These are phyloP conservation scores for Cheilosia soror DNA, from an alignment of 2,888 invertebrate species.

Conservation along the genomic window DNA sequence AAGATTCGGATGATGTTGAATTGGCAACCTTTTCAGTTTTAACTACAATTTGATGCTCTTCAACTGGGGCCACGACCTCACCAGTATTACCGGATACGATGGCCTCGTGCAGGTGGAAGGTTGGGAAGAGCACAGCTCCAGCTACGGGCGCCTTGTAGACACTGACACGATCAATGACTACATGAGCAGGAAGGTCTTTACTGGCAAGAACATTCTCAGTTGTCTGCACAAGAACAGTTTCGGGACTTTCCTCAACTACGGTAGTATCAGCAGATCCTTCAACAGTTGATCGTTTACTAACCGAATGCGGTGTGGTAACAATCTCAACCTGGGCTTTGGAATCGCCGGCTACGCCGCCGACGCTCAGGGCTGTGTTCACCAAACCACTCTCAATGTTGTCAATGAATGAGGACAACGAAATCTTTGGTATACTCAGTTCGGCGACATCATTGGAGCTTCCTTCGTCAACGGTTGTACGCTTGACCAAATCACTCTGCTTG, in stretches of 20 bases:
- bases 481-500: conserved; percentile 41
- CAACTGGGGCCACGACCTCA: conserved; percentile 8
- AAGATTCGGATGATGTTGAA: conserved; percentile 19
- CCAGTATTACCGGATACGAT: conserved; percentile 17
- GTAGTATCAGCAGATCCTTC: background rate
- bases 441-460: conserved; percentile 68
- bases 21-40: background rate
- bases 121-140: conserved; percentile 48
- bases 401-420: conserved; percentile 80
- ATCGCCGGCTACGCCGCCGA: conserved; percentile 77
- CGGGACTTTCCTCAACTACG: conserved; percentile 13
- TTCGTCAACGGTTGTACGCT: conserved; percentile 22
- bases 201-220: conserved; percentile 78
- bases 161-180: conserved; percentile 80
- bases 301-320: conserved; percentile 68
- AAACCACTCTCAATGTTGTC: conserved; percentile 80
- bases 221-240: conserved; percentile 77
- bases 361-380: conserved; percentile 79
- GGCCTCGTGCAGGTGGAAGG: conserved; percentile 72
- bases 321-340: conserved; percentile 76
- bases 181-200: conserved; percentile 78
- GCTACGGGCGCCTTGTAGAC: conserved; percentile 64
- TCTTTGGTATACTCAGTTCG: conserved; percentile 77
- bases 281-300: conserved; percentile 53
- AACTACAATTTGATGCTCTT: conserved; percentile 6